Conservation (phyloP, 2,797 vertebrate genomes). For the Chrysocyon brachyurus region DNA sequence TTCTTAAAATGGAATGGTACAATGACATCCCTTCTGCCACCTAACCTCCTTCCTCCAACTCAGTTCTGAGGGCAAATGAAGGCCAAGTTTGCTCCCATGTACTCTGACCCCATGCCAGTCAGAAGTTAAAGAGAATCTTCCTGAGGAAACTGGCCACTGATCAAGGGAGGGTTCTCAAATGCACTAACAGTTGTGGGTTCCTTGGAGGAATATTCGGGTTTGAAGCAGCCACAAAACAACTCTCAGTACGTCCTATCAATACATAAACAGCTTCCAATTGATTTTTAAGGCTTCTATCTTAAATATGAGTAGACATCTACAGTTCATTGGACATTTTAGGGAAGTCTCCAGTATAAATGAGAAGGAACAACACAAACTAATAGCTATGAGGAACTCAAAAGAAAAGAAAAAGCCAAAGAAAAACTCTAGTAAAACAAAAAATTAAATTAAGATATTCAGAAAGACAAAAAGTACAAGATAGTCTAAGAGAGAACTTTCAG, state of each 20-base stretch:
- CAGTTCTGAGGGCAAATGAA: neutral
- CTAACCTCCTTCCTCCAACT: neutral
- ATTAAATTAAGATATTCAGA: neutral
- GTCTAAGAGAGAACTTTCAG: constrained; percentile 37
- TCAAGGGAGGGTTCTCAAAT: neutral
- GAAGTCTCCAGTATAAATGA: neutral
- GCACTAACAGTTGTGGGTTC: neutral
- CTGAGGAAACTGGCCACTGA: neutral
- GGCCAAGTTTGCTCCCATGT: neutral
- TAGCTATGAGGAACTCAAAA: neutral
- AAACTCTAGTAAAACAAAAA: neutral
- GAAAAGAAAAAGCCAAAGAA: neutral
- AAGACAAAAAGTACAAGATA: neutral
- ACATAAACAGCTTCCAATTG: neutral
- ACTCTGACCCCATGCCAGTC: neutral
- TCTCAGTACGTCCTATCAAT: neutral
- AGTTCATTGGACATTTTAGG: neutral
- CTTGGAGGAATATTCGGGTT: neutral
- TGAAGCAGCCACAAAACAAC: neutral
- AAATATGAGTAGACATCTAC: neutral
- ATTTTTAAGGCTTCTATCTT: neutral
- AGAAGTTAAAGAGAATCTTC: neutral
- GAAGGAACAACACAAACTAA: neutral
- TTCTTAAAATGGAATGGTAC: constrained; percentile 5
- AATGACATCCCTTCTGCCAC: neutral